phyloP scores from a whole-genome alignment of 1,140 invertebrate genomes.

The Drosophila elegans region DNA sequence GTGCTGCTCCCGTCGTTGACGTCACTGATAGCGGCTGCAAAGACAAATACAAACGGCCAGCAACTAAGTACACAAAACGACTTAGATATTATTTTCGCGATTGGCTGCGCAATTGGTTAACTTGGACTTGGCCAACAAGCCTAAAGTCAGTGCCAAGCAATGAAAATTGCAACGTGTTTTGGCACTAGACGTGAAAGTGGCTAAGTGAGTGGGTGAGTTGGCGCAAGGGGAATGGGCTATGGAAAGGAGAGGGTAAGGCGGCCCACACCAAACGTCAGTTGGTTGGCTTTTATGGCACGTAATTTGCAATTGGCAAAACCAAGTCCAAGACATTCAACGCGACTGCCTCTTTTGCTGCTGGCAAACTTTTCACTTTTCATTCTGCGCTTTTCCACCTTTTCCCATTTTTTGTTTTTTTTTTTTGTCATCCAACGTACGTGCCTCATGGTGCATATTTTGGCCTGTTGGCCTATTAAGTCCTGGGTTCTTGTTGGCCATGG shows the following conservation, averaged over 20 bases:
- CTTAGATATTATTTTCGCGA: conserved; percentile 17
- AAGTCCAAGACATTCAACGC: conserved; percentile 56
- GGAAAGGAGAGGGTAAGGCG: conserved; percentile 6
- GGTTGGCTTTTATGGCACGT: conserved; percentile 79
- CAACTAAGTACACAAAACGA: conserved; percentile 39
- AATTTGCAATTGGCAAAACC: conserved; percentile 80
- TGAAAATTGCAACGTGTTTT: conserved; percentile 83
- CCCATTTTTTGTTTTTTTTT: conserved; percentile 19
- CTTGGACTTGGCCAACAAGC: conserved; percentile 80
- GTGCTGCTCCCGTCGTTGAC: conserved; percentile 46
- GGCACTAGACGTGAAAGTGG: conserved; percentile 83
- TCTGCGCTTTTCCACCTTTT: conserved; percentile 70
- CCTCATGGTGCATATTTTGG: conserved; percentile 59
- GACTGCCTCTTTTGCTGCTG: conserved; percentile 35
- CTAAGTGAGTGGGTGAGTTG: conserved; percentile 34
- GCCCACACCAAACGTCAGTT: conserved; percentile 54
- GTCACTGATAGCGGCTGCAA: conserved; percentile 61
- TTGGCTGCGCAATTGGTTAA: conserved; percentile 68
- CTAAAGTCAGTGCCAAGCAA: conserved; percentile 81
- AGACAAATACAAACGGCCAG: conserved; percentile 12
- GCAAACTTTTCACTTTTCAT: conserved; percentile 83
- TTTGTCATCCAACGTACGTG: conserved; percentile 27
- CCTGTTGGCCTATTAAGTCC: conserved; percentile 82
- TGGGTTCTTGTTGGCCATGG: conserved; percentile 61
- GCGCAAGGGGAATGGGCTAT: background rate